Evolutionary conservation across 1,140 invertebrate species (phyloP).

Genomic region (Lanistes nyassanus): DNA sequence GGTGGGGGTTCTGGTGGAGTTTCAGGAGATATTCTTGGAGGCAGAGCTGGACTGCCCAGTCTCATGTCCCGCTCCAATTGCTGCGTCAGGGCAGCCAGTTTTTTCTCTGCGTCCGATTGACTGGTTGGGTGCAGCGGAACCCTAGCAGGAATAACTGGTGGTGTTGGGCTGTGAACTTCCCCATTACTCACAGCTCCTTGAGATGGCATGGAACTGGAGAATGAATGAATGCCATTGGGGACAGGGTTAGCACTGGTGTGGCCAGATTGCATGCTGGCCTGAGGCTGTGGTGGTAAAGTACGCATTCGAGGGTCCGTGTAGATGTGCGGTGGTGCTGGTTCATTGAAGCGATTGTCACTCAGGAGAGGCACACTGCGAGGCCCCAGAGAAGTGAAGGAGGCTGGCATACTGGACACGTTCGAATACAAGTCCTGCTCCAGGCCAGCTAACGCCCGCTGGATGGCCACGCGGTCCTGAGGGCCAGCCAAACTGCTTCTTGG

Average conservation of each 20-base stretch:
- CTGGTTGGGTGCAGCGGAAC: constrained; percentile 84
- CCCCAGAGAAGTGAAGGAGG: constrained; percentile 25
- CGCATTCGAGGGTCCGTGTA: constrained; percentile 49
- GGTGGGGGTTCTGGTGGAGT: constrained; percentile 55
- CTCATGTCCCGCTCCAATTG: constrained; percentile 65
- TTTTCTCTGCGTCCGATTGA: constrained; percentile 68
- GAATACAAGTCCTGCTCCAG: constrained; percentile 24
- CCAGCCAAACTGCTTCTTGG: constrained; percentile 49
- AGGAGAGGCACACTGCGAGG: constrained; percentile 42
- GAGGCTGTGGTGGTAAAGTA: constrained; percentile 36
- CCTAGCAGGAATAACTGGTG: constrained; percentile 55
- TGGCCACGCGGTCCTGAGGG: constrained; percentile 30
- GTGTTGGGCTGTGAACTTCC: constrained; percentile 20
- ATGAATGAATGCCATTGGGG: constrained; percentile 26
- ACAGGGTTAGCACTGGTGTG: constrained; percentile 83
- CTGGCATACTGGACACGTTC: constrained; percentile 13
- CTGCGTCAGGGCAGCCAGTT: constrained; percentile 66
- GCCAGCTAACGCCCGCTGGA: constrained; percentile 25
- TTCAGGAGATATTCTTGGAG: constrained; percentile 37
- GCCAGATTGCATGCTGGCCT: constrained; percentile 31
- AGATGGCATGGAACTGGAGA: constrained; percentile 9
- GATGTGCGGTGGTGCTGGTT: constrained; percentile 50
- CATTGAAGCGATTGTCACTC: constrained; percentile 56
- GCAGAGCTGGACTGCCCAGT: constrained; percentile 37
- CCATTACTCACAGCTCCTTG: constrained; percentile 2